phyloP scores from a whole-genome alignment of 2,888 invertebrate genomes.

The Ecliptopera silaceata region DNA sequence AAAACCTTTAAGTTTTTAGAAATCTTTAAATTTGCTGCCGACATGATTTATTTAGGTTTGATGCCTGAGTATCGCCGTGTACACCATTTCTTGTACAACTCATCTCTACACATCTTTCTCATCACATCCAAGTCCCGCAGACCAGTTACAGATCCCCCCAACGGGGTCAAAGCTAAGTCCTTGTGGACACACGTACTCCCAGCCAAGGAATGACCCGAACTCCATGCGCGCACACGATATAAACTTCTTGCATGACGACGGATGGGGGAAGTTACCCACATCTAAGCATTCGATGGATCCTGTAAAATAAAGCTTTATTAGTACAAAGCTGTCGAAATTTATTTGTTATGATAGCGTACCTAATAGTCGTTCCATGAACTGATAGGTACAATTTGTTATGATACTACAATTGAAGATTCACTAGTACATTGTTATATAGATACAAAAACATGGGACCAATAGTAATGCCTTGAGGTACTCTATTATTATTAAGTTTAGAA shows the following conservation, averaged over 20 bases:
- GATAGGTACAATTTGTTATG: no score
- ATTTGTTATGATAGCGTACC: no score
- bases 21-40: no score
- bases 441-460: neutral
- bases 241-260: constrained; percentile 94
- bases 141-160: constrained; percentile 96
- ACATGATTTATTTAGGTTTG: no score
- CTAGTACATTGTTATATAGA: neutral
- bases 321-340: no score
- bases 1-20: no score
- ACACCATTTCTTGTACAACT: neutral
- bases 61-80: neutral
- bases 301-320: constrained; percentile 20
- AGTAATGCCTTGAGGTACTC: constrained; percentile 11
- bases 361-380: no score
- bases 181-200: constrained; percentile 94
- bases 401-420: no score
- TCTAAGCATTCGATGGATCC: constrained; percentile 93
- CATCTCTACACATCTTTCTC: constrained; percentile 67
- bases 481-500: neutral
- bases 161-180: constrained; percentile 94
- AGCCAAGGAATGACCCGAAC: constrained; percentile 89
- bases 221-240: constrained; percentile 93
- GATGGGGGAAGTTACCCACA: constrained; percentile 96
- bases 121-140: constrained; percentile 90